Evolutionary conservation across 2,888 invertebrate species (phyloP).

Genomic region (Neria commutata): DNA sequence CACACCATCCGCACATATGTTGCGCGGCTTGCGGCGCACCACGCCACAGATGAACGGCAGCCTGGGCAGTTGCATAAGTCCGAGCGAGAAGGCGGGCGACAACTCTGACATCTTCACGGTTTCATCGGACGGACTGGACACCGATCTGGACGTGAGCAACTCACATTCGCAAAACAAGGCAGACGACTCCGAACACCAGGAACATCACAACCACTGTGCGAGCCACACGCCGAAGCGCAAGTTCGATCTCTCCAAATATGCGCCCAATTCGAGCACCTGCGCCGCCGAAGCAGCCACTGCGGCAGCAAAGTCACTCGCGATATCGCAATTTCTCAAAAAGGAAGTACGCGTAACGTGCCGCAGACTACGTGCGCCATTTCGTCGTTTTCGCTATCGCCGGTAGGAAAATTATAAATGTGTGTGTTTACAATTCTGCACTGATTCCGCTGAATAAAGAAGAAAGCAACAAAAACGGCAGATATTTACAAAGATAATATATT

Average conservation of each 20-base stretch:
- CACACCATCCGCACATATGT: slow-evolving; percentile 36
- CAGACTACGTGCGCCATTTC: slow-evolving; percentile 54
- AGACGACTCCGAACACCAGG: slow-evolving; percentile 26
- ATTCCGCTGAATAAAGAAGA: slow-evolving; percentile 29
- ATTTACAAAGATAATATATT: background rate
- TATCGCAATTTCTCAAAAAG: slow-evolving; percentile 57
- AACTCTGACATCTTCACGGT: slow-evolving; percentile 61
- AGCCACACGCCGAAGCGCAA: slow-evolving; percentile 50
- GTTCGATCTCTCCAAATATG: slow-evolving; percentile 53
- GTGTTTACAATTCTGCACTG: no score
- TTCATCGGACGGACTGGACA: slow-evolving; percentile 61
- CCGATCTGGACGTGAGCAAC: slow-evolving; percentile 58
- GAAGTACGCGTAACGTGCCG: slow-evolving; percentile 58
- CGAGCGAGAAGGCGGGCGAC: slow-evolving; percentile 58
- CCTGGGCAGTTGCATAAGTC: slow-evolving; percentile 56
- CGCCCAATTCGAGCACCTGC: slow-evolving; percentile 46
- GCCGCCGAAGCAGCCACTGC: slow-evolving; percentile 53
- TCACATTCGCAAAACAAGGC: slow-evolving; percentile 44
- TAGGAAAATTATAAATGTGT: slow-evolving; percentile 41
- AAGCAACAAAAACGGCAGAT: background rate
- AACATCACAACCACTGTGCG: slow-evolving; percentile 29
- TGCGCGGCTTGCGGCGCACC: slow-evolving; percentile 33
- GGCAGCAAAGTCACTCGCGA: slow-evolving; percentile 53
- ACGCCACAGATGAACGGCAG: slow-evolving; percentile 54
- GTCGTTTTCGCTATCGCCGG: slow-evolving; percentile 58